Evolutionary conservation across 2,888 invertebrate species (phyloP), one percentile per base, ranked within the genome.

Genomic region (Yponomeuta plumbellus): DNA sequence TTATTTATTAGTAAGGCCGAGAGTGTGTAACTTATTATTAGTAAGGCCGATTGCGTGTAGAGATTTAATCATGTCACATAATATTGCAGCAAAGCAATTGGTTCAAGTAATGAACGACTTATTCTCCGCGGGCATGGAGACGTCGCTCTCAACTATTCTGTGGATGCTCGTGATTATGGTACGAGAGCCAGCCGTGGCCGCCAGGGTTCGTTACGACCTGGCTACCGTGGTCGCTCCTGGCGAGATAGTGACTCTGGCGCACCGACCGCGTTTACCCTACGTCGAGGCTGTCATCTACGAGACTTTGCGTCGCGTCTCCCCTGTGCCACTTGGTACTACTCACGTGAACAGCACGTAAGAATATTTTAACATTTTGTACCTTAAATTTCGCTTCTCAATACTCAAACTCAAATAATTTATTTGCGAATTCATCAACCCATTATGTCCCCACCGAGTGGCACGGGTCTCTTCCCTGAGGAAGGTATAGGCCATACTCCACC

Each of bases 61-160:
- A 8, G 5, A 8, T 34, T 10, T 10, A 34, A 34, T 34, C 34
- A 8, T 34, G 34, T 34, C 34, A 34, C 8, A 8, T 34, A n/a
- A 62, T 77, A 64, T 77, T 78, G 39, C 86, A 96, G 96, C 95
- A 83, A 94, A 94, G 65, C 97, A 97, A 84, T 94, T 97, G 80
- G 95, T 96, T 66, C 97, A 97, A 86, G 94, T 97, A 26, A 94
- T 97, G 83, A 96, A 96, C 61, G 97, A 97, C 80, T 90, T 97
- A 23, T 97, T 96, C 86, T 95, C 96, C 20, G 96, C 97, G 52
- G 97, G 97, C 23, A 96, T 97, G 95, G 97, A 97, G 81, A 97
- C 97, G 0, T 95, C 96, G 65, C 96, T 96, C 75, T 96, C 95
- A 23, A 94, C 96, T 3, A 80, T 97, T 52, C 93, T 95, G 67